Evolutionary conservation across 1,140 invertebrate species (phyloP).

Genomic region (Notospermus geniculatus): DNA sequence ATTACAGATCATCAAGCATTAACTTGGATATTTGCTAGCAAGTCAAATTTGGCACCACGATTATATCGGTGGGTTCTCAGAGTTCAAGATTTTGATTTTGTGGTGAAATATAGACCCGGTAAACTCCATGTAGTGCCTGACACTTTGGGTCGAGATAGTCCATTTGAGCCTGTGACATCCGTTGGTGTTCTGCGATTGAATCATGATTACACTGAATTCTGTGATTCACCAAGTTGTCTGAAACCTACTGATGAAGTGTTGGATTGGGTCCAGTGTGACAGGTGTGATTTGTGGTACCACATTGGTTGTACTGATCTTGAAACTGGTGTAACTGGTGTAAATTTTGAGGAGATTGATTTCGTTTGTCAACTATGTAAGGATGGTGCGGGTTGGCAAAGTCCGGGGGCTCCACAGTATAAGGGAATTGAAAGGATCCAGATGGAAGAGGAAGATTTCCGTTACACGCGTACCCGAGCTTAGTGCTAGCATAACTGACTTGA

Average conservation of each 20-base stretch:
- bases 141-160: constrained; percentile 2
- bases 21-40: background rate
- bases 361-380: too few relatives aligned
- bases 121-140: constrained; percentile 8
- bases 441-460: too few relatives aligned
- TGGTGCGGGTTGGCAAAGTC: too few relatives aligned
- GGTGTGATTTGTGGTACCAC: background rate
- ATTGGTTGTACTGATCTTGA: constrained; percentile 4
- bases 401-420: too few relatives aligned
- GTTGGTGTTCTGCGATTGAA: constrained; percentile 8
- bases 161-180: background rate
- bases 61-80: constrained; percentile 1
- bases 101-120: background rate
- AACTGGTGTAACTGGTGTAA: background rate
- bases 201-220: background rate
- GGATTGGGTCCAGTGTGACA: constrained; percentile 6
- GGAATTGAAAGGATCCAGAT: too few relatives aligned
- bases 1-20: constrained; percentile 6
- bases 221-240: background rate
- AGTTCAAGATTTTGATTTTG: constrained; percentile 7
- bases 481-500: too few relatives aligned
- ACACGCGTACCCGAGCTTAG: too few relatives aligned
- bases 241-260: constrained; percentile 2
- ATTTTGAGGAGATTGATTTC: too few relatives aligned
- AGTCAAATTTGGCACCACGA: background rate